Evolutionary conservation across 1,140 invertebrate species (phyloP).

Genomic region (Sarcophaga bullata): DNA sequence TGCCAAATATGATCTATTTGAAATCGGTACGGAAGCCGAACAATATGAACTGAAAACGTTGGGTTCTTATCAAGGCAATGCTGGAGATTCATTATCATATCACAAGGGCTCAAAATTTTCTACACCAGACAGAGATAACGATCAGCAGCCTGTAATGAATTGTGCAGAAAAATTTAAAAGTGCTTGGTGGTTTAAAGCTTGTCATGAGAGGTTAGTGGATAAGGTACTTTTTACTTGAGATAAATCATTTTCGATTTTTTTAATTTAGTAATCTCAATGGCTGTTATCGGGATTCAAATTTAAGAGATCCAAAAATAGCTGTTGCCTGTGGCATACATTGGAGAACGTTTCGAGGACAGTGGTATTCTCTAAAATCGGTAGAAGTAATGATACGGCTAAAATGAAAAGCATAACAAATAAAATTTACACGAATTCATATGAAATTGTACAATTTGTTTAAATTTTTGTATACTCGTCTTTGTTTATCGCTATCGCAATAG

Average conservation of each 20-base stretch:
- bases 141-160: not conserved
- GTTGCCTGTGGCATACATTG: not conserved
- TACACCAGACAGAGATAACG: not conserved
- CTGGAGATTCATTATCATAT: not conserved
- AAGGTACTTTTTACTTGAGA: too few relatives aligned
- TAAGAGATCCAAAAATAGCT: not conserved
- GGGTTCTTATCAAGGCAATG: not conserved
- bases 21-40: not conserved
- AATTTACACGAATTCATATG: too few relatives aligned
- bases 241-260: not conserved
- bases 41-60: not conserved
- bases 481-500: too few relatives aligned
- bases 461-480: too few relatives aligned
- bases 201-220: not conserved
- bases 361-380: conserved; percentile 7
- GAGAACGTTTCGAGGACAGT: not conserved
- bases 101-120: not conserved
- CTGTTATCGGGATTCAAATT: not conserved
- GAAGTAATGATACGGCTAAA: not conserved
- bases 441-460: too few relatives aligned
- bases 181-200: not conserved
- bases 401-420: not conserved
- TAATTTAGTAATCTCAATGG: not conserved
- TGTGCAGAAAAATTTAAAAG: not conserved
- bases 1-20: not conserved